Evolutionary conservation across 2,113 vertebrate species (phyloP).

Genomic region (Rhea pennata): DNA sequence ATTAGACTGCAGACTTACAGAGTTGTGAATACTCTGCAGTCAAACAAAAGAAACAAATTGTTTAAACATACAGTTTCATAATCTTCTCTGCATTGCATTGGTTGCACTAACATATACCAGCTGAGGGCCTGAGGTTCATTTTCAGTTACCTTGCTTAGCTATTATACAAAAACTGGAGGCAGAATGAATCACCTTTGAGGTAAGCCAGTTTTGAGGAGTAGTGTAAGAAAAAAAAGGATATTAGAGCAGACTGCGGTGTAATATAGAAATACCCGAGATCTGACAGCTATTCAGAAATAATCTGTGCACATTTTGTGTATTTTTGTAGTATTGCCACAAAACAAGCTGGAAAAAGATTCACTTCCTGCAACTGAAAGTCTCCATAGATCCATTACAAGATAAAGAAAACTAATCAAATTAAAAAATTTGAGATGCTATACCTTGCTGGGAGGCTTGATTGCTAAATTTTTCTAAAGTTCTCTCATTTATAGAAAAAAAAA

Average conservation of each 20-base stretch:
- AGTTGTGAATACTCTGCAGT: background rate
- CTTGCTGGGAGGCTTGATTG: background rate
- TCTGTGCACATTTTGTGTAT: background rate
- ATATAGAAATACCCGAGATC: background rate
- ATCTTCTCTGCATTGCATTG: too few species aligned
- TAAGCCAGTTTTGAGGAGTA: background rate
- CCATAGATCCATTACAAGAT: background rate
- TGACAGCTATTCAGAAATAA: background rate
- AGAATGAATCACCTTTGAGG: background rate
- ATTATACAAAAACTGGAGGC: background rate
- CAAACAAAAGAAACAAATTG: background rate
- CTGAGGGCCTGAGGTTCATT: background rate
- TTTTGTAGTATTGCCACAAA: background rate
- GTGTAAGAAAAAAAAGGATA: background rate
- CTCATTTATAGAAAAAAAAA: background rate
- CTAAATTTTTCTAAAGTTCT: background rate
- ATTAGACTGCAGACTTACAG: background rate
- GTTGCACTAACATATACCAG: rapidly evolving
- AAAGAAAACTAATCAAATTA: background rate
- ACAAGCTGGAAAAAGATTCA: background rate
- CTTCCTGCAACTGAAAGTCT: background rate
- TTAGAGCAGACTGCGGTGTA: background rate
- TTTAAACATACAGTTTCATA: background rate
- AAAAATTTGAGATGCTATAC: background rate
- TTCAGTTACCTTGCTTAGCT: background rate